Base-by-base conservation (phyloP, 2,888 invertebrate species). In the Hemithea aestivaria region DNA sequence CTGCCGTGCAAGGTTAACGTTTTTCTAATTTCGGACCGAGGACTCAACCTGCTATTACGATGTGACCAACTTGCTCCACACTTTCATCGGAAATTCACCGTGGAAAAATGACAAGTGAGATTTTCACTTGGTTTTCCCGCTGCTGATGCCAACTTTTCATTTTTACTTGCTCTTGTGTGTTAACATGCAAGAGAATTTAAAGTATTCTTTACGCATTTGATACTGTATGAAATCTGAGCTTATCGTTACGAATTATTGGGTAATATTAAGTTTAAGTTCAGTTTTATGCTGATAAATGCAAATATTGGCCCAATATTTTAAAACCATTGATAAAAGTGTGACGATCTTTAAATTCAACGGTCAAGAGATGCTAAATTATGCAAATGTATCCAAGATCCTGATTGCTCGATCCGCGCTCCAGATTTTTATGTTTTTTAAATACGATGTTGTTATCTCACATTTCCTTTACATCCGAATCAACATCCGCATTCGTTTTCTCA, bases 21-120 rank as follows among this genome's bases (percentile, higher is more conserved):
- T 78, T 81, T 79, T 80, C 80, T 78, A 68, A 79, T 80, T 82
- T 82, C 73, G 80, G 75, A 73, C 62, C 56, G 69, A 74, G 66
- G 73, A 68, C 63, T 65, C 55, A 60, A 74, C 74, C 64, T 64
- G 75, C 63, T 66, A 68, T 72, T 71, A 73, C 70, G 58, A 58
- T 63, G 56, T 58, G 60, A 60, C 59, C 56, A 46, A 16, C 16
- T 16, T 2, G 61, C 57, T 69, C 66, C 58, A 52, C 58, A 72
- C 82, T 80, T 81, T 84, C 79, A 71, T 75, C 72, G 73, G 74
- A 80, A 75, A 78, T 72, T 71, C 59, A 70, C 66, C 61, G 66
- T 73, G 69, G 74, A 74, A 74, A 76, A 70, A 74, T 66, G 46
- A 66, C 55, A 59, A 62, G 52, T 31, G 58, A 58, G 45, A 60